Percentiles rank a stretch among this genome's conserved stretches.
Conservation (phyloP, 2,888 invertebrate species). For the Sthenelais limicola region DNA sequence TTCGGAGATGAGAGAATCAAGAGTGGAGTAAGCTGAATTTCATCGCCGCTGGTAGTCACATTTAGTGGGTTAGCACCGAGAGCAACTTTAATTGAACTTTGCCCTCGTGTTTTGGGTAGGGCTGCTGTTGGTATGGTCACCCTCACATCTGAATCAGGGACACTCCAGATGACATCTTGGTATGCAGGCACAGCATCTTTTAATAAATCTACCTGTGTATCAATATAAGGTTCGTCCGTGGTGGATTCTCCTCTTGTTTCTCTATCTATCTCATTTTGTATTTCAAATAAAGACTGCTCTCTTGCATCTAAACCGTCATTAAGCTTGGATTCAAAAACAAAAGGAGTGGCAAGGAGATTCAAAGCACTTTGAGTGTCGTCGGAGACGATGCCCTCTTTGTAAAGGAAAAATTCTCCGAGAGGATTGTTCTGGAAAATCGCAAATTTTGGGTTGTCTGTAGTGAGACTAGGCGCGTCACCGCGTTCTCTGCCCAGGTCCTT, state of each 20-base stretch:
- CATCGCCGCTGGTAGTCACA: constrained; percentile 6
- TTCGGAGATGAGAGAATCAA: constrained; percentile 19
- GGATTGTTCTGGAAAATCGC: constrained; percentile 21
- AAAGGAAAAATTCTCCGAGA: constrained; percentile 6
- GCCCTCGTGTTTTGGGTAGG: background rate
- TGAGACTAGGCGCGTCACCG: background rate
- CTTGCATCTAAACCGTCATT: background rate
- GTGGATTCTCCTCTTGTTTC: background rate
- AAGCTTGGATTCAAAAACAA: background rate
- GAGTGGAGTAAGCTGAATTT: constrained; percentile 17
- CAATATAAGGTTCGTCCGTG: background rate
- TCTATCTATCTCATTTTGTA: constrained; percentile 18
- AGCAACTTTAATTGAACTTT: constrained; percentile 21
- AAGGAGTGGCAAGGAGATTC: constrained; percentile 16
- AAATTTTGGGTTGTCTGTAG: constrained; percentile 5
- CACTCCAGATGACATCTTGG: background rate
- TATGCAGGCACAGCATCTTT: background rate
- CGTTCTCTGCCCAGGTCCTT: too few relatives aligned
- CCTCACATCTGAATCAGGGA: constrained; percentile 17
- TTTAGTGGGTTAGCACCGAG: constrained; percentile 21
- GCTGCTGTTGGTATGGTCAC: constrained; percentile 6
- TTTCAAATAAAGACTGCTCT: background rate
- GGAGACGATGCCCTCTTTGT: constrained; percentile 12
- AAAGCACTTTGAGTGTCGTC: constrained; percentile 4
- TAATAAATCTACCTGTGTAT: background rate